A percentile compares a stretch with the other conserved stretches of the same genome.
phyloP scores from a whole-genome alignment of 1,140 invertebrate species.

The Melitaea cinxia region DNA sequence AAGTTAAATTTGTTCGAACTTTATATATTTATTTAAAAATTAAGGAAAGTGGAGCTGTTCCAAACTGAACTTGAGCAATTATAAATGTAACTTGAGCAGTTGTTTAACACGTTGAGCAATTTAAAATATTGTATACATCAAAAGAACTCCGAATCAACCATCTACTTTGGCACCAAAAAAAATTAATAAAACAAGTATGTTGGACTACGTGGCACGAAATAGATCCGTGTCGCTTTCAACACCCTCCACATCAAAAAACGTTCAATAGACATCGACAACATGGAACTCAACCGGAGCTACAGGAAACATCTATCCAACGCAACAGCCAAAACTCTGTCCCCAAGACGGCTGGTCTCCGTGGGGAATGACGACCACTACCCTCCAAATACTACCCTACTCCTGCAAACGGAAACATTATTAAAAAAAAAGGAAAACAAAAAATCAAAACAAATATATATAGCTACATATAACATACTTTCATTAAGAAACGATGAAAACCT shows the following conservation, averaged over 20 bases:
- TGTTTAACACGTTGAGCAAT: too few relatives aligned
- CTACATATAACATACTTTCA: constrained; percentile 5
- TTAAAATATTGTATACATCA: too few relatives aligned
- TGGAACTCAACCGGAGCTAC: background rate
- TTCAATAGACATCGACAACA: constrained; percentile 4
- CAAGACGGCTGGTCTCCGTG: constrained; percentile 24
- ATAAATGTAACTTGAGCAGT: too few relatives aligned
- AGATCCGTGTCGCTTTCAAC: constrained; percentile 8
- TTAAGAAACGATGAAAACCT: background rate
- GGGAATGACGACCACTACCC: constrained; percentile 24
- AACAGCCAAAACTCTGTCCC: background rate
- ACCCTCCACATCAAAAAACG: constrained; percentile 12
- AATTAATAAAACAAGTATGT: constrained; percentile 15
- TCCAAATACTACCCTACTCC: constrained; percentile 12
- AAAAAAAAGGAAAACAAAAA: background rate
- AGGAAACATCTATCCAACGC: background rate
- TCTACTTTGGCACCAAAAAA: constrained; percentile 11
- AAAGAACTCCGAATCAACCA: background rate
- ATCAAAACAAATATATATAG: constrained; percentile 9
- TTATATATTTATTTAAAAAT: too few relatives aligned
- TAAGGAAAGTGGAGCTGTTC: too few relatives aligned
- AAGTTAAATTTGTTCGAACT: too few relatives aligned
- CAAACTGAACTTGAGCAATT: too few relatives aligned
- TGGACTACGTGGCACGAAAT: constrained; percentile 2
- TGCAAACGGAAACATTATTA: background rate